A percentile compares a stretch with the other conserved stretches of the same genome.
phyloP scores from a whole-genome alignment of 1,140 invertebrate species.

The Akabosia matsudoensis region DNA sequence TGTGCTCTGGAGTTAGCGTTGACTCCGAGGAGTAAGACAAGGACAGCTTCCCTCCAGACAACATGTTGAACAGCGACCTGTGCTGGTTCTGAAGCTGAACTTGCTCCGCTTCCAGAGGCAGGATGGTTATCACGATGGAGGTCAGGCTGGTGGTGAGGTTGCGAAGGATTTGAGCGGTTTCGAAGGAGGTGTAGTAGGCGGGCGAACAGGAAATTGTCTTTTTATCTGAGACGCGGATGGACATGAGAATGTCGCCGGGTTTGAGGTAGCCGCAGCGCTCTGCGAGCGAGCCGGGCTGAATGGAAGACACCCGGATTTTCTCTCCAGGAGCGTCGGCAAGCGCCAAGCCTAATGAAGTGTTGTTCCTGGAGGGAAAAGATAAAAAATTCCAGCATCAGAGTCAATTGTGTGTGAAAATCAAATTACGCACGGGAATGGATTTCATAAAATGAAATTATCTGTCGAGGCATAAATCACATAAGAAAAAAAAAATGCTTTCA shows the following conservation, averaged over 20 bases:
- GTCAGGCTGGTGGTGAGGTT: constrained; percentile 15
- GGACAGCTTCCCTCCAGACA: not conserved
- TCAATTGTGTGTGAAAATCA: no score
- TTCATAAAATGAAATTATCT: no score
- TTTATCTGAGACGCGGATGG: constrained; percentile 32
- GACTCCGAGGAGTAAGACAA: not conserved
- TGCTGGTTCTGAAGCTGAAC: constrained; percentile 29
- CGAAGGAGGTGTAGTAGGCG: constrained; percentile 39
- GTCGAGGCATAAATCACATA: no score
- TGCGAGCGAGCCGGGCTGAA: constrained; percentile 40
- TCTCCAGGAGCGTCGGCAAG: constrained; percentile 37
- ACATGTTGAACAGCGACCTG: constrained; percentile 3
- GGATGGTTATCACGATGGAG: constrained; percentile 4
- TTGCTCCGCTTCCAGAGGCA: not conserved
- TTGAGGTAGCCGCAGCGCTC: constrained; percentile 39
- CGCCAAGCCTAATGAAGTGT: constrained; percentile 43
- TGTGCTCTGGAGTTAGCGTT: not conserved
- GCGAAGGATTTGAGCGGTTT: constrained; percentile 43
- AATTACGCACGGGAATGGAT: no score
- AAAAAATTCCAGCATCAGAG: no score
- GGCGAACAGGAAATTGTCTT: constrained; percentile 40
- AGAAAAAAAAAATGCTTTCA: no score
- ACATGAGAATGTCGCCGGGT: constrained; percentile 40
- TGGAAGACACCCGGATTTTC: constrained; percentile 42
- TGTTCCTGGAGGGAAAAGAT: constrained; percentile 28